Evolutionary conservation across 23 tunicate species (phyloP).

Genomic region (Aplidium turbinatum): DNA sequence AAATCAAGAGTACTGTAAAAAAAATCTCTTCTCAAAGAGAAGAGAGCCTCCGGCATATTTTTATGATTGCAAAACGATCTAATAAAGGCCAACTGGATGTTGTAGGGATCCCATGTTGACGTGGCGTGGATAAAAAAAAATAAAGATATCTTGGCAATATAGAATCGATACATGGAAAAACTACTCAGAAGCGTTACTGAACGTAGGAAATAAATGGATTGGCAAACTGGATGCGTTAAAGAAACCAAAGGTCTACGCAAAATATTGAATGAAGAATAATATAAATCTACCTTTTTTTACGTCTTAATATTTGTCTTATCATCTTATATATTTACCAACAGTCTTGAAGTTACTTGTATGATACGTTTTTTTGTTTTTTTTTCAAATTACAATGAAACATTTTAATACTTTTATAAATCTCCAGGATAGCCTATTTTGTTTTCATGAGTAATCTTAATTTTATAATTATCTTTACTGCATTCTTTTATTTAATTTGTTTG

Average conservation of each 20-base stretch:
- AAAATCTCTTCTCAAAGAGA: not conserved
- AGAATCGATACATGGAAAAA: not conserved
- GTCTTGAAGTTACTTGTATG: too few relatives aligned
- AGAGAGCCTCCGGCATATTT: not conserved
- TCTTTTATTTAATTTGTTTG: too few relatives aligned
- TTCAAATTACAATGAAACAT: too few relatives aligned
- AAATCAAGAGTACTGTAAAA: not conserved
- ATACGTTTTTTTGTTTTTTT: too few relatives aligned
- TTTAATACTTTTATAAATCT: too few relatives aligned
- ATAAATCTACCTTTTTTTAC: too few relatives aligned
- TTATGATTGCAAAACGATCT: not conserved
- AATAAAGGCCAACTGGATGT: not conserved
- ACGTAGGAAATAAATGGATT: not conserved
- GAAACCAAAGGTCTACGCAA: conserved; percentile 1
- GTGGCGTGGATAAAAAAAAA: not conserved
- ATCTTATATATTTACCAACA: too few relatives aligned
- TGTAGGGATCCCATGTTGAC: not conserved
- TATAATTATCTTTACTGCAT: too few relatives aligned
- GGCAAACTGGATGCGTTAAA: not conserved
- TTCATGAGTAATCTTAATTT: too few relatives aligned
- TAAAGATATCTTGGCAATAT: not conserved
- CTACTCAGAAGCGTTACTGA: not conserved
- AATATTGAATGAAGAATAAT: not conserved
- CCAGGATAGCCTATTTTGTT: too few relatives aligned
- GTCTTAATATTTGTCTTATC: too few relatives aligned